Percentiles rank a stretch among this genome's conserved stretches.
Evolutionary conservation across 2,888 invertebrate species (phyloP).

Genomic region (Mayetiola destructor): DNA sequence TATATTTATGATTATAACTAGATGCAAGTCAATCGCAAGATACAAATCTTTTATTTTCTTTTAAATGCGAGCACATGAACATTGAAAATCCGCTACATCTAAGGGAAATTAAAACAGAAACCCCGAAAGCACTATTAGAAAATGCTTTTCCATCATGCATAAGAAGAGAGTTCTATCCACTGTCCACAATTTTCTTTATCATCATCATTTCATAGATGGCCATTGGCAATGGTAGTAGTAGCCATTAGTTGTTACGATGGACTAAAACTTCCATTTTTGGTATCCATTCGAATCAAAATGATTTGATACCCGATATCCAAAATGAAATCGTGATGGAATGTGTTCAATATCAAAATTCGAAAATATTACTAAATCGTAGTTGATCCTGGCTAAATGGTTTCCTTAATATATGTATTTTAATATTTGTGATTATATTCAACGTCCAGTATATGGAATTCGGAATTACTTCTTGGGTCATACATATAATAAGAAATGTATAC

Average conservation of each 20-base stretch:
- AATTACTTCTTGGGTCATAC: neutral
- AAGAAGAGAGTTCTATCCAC: neutral
- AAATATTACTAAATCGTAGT: neutral
- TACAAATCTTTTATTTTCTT: neutral
- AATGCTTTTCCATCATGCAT: constrained; percentile 15
- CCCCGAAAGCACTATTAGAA: constrained; percentile 14
- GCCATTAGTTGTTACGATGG: neutral
- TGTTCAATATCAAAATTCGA: neutral
- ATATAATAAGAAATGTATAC: too few species aligned
- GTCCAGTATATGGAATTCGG: neutral
- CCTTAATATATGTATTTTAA: constrained; percentile 9
- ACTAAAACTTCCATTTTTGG: neutral
- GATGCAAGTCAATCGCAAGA: neutral
- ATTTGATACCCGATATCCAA: neutral
- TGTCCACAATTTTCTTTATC: neutral
- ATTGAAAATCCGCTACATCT: neutral
- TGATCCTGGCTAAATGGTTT: neutral
- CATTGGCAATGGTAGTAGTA: constrained; percentile 7
- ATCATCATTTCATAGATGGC: neutral
- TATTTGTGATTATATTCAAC: neutral
- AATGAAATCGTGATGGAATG: constrained; percentile 13
- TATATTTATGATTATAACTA: constrained; percentile 8
- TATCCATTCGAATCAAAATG: neutral
- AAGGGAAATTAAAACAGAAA: too few species aligned
- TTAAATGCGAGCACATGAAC: neutral